Conservation (phyloP, 1,140 invertebrate species). For the Drosophila serrata region DNA sequence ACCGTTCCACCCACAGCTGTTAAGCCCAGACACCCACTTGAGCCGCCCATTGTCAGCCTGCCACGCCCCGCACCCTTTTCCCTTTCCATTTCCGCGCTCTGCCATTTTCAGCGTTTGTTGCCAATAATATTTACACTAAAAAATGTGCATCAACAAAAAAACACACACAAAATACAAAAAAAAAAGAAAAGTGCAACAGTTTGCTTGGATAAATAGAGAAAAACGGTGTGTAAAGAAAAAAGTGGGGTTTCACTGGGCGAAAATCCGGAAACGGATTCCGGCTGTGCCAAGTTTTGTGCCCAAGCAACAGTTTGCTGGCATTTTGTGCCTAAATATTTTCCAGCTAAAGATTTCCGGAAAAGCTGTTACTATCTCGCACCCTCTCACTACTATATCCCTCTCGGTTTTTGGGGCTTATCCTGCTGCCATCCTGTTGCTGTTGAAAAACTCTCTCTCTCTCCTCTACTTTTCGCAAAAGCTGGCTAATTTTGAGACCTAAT, state of each 20-base stretch:
- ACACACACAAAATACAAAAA: neutral
- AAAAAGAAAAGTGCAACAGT: constrained; percentile 70
- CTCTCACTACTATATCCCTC: neutral
- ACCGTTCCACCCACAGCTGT: constrained; percentile 36
- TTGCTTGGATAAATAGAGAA: constrained; percentile 15
- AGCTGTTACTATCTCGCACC: constrained; percentile 34
- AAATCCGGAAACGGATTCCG: constrained; percentile 48
- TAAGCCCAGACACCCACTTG: constrained; percentile 77
- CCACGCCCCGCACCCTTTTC: constrained; percentile 11
- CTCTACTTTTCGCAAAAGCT: constrained; percentile 59
- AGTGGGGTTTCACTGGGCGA: constrained; percentile 1
- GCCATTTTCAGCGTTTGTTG: constrained; percentile 46
- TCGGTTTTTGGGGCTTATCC: constrained; percentile 14
- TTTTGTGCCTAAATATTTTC: constrained; percentile 77
- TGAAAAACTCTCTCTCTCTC: constrained; percentile 34
- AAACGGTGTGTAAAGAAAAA: constrained; percentile 7
- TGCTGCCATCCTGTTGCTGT: constrained; percentile 23
- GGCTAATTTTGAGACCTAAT: constrained; percentile 74
- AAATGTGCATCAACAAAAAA: constrained; percentile 47
- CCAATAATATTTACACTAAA: constrained; percentile 78
- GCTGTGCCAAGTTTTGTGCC: constrained; percentile 66
- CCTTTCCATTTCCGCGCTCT: constrained; percentile 18
- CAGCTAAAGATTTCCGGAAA: constrained; percentile 76
- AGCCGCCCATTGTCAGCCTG: constrained; percentile 67
- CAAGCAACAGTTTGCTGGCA: constrained; percentile 69